Evolutionary conservation across 1,140 invertebrate species (phyloP), one percentile per base, ranked within the genome.

Genomic region (Drosophila kepulauana): DNA sequence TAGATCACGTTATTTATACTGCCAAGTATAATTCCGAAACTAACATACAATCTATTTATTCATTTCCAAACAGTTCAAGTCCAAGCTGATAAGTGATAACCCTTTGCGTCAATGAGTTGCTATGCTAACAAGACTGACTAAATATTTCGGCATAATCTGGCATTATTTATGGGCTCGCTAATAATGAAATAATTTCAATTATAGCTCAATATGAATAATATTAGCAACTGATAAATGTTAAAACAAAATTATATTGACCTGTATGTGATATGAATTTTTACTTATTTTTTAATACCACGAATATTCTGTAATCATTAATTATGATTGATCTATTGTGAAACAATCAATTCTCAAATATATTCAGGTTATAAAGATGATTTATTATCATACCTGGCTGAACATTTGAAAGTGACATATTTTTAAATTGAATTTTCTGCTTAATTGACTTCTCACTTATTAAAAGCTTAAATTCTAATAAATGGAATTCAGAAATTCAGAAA

Each of bases 61-160:
- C 13, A 49, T 63, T 75, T 63, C 16, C 1, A 58, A 70, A 41
- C 28, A 65, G 67, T 75, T 75, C 68, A 75, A 75, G 68, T 71
- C 62, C 61, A 52, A 46, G 5, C 38, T 54, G 73, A 75, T 75
- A 75, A 75, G 16, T 46, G 73, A 75, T 75, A 75, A 75, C 73
- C 73, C 54, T 25, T 48, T 15, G 7, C 28, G 5, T 63, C 2
- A 58, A 65, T 38, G 61, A 49, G 66, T 75, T 75, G 58, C 52
- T 41, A 71, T 45, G 52, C 11, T 16, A 25, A 28, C 20, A 30
- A 43, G 33, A n/a, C n/a, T 35, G 16, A n/a, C 30, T 54, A 33
- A 54, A 54, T 16, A 35, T 54, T 52, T 30, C 10, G 20, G 35
- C 43, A 8, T 43, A 25, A 20, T 20, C 15, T 1, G 33, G 13